Evolutionary conservation across 2,797 vertebrate species (phyloP), one percentile per base, ranked within the genome.

Genomic region (Pipistrellus nathusii): DNA sequence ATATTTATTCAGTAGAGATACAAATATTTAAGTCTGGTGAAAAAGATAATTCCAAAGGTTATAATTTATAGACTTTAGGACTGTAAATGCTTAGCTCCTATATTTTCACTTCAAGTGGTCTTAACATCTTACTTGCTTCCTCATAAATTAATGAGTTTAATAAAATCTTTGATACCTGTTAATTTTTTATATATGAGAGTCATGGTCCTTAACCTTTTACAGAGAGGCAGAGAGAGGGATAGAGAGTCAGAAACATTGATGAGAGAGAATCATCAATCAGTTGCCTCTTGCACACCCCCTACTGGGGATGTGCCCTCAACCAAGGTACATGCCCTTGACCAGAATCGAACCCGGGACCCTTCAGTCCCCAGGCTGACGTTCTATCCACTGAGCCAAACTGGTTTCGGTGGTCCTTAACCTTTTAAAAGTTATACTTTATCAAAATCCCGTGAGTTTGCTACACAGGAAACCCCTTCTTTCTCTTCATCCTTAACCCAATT

Each of bases 61-160:
- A 80, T 68, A 13, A 69, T 2, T 35, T 78, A 48, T 72, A 14
- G 1, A 92, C 35, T 81, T 84, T 41, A 80, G 69, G 15, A 88
- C 15, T 76, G 48, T 35, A n/a, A 81, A 94, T 41, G 72, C 18
- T 68, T 62, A 92, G 41, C n/a, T 81, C 53, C 76, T 94, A 94
- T 62, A 83, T 77, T 85, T 90, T 94, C 68, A 92, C 75, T 94
- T 91, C 32, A 93, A 88, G 17, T 88, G 55, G 48, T 15, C 69
- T 81, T 90, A 82, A 92, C 17, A 90, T 82, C 41, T 88, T 85
- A 78, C 11, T 93, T 41, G 11, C 66, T 90, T 48, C 25, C n/a
- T 81, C 30, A 72, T 53, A 57, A 92, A 85, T 68, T 53, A 95
- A 20, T 77, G n/a, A 94, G 73, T 77, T 91, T 88, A 66, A 84